Evolutionary conservation across 2,888 invertebrate species (phyloP), one percentile per base, ranked within the genome.

Genomic region (Troides helena): DNA sequence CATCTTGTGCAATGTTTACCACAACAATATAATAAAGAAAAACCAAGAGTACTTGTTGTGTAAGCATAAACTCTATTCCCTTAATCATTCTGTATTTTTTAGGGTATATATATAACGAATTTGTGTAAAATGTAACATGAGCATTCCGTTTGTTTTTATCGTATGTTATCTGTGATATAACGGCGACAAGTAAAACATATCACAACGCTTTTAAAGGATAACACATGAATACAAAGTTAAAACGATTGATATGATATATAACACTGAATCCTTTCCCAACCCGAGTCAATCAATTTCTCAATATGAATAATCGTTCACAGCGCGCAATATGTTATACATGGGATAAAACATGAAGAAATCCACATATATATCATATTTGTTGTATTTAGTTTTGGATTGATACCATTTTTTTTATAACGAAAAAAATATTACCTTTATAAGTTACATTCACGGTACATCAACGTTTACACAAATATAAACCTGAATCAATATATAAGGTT

Each of bases 211-310:
- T 23, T 14, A 30, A 30, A 30, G 23, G 62, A 70, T 62, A 66
- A 62, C 57, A 58, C 58, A 70, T 62, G 69, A 70, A 70, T 70
- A 70, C 69, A 66, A 70, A 69, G 69, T 70, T 73, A 76, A 81
- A 30, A 74, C 80, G 75, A 80, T 81, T 85, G 85, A 86, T 39
- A 39, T 39, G 39, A 17, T 86, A 86, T 85, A 86, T 83, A 78
- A 77, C 75, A 75, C 74, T 76, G 80, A 81, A 83, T 83, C 85
- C 84, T 81, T 77, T 80, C 76, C 77, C 71, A 75, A 85, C 85
- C 86, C 85, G 73, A 80, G 84, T 86, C 86, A 85, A 84, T 86
- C 86, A 83, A 85, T 86, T 81, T 84, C 80, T 81, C 66, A 82
- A 80, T 78, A 83, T 86, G 86, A 86, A 86, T 87, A 85, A 87